Evolutionary conservation across 2,888 invertebrate genomes (phyloP), one percentile per base, ranked within the genome.

Genomic region (Alsophila aescularia): DNA sequence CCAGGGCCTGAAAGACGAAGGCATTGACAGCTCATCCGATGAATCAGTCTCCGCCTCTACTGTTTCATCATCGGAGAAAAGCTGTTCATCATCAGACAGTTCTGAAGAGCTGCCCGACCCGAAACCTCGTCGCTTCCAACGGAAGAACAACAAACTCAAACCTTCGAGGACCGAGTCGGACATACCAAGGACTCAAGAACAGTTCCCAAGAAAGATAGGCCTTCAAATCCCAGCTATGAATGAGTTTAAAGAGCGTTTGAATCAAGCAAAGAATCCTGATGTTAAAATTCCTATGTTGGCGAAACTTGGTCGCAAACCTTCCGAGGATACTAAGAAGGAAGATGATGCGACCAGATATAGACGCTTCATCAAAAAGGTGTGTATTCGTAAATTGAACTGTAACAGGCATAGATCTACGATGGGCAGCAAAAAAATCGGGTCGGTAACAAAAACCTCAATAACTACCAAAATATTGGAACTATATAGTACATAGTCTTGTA

Each of bases 1-100:
- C 2, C 77, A 92, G 92, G 92, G 92, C 60, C 79, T 92, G 2
- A 92, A 92, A 75, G 92, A 92, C 67, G 92, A 92, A 74, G 92
- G 92, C 55, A 92, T 92, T 61, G 92, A 92, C 73, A 92, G 92
- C 60, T 92, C 92, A 18, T 92, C 92, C 1, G 92, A 92, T 48
- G 92, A 92, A 57, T 87, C 91, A 5, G 84, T 75, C 0, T 85
- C 90, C 0, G 83, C 84, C 1, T 87, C 89, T 41, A 87, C 80
- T 59, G 87, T 88, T 2, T 90, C 91, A 2, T 92, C 92, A 2
- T 90, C 91, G 51, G 91, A 91, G 58, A 90, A 91, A 40, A 91
- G 91, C 69, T 90, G 90, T 47, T 85, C 90, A 13, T 90, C 91
- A 43, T 90, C 91, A 39, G 90, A 90, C 60, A 88, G 85, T 53